These are phyloP conservation scores for Drosophila ezoana DNA, from an alignment of 2,888 invertebrate genomes.

Conservation along the genomic window DNA sequence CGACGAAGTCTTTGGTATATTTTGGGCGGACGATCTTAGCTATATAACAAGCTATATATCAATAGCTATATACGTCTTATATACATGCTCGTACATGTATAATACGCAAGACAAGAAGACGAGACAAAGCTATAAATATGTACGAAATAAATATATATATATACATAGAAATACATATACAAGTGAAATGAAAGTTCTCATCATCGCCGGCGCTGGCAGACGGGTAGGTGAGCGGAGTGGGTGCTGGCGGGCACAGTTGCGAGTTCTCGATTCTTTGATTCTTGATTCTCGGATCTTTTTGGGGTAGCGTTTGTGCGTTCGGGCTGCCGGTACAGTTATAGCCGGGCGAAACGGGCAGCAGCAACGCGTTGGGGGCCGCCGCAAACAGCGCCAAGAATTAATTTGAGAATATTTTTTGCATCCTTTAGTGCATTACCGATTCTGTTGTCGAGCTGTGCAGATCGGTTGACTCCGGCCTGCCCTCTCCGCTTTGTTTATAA, in stretches of 20 bases:
- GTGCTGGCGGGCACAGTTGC: constrained; percentile 12
- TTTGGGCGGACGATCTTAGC: constrained; percentile 60
- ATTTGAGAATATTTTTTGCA: constrained; percentile 85
- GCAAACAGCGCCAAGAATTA: constrained; percentile 54
- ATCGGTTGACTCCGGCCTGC: constrained; percentile 72
- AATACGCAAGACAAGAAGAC: constrained; percentile 62
- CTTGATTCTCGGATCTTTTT: constrained; percentile 43
- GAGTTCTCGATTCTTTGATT: constrained; percentile 31
- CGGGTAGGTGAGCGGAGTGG: constrained; percentile 4
- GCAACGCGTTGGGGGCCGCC: constrained; percentile 46
- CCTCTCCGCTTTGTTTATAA: constrained; percentile 59
- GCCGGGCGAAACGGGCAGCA: constrained; percentile 29
- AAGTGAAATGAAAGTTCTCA: constrained; percentile 65
- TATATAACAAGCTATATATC: constrained; percentile 54
- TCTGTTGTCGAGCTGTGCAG: constrained; percentile 84
- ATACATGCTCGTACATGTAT: constrained; percentile 24
- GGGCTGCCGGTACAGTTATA: constrained; percentile 58
- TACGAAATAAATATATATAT: constrained; percentile 47
- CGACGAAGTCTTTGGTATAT: constrained; percentile 52
- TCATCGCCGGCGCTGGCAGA: constrained; percentile 17
- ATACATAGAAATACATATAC: constrained; percentile 25
- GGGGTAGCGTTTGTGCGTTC: constrained; percentile 29
- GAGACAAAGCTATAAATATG: constrained; percentile 76
- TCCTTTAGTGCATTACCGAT: constrained; percentile 85
- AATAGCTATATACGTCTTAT: constrained; percentile 31